Evolutionary conservation across 2,888 invertebrate genomes (phyloP), one percentile per base, ranked within the genome.

Genomic region (Euzetes globulus): DNA sequence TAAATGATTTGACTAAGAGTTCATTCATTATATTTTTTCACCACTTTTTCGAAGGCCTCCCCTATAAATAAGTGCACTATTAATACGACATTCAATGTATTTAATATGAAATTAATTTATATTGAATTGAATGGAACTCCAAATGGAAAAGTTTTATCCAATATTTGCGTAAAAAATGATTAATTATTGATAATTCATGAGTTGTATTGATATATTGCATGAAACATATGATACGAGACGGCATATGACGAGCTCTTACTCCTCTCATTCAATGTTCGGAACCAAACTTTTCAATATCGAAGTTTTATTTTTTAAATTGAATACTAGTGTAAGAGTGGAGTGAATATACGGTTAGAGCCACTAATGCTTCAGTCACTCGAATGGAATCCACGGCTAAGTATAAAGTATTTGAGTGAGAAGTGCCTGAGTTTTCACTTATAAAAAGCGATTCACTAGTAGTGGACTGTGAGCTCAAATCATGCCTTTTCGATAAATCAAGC

Each of bases 401-500:
- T 55, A 55, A 60, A 60, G 60, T 60, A 60, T 60, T 60, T 60
- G 60, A 60, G 60, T 60, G 60, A 60, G 60, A 60, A 60, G 60
- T 60, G 29, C 15, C 60, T 15, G 27, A 60, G 60, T 60, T 60
- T 60, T 60, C 60, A 60, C 60, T 60, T 60, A 60, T 60, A 60
- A 60, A 60, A 60, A 60, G 60, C 60, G 19, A 15, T 22, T 22
- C 60, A 22, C 19, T 25, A 22, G 60, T 27, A 60, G 22, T 60
- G 52, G n/a, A 52, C 52, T 60, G 27, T 60, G 13, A 11, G 60
- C 29, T 60, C 19, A 60, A 60, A 60, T 60, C 60, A 60, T 60
- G 60, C 60, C 60, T 60, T 60, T 60, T 60, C 60, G 60, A 60
- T 60, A 60, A 60, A 60, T 60, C 60, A 60, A 60, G 60, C 60